phyloP scores from a whole-genome alignment of 2,113 vertebrate genomes.

The Acrocephalus kingi region DNA sequence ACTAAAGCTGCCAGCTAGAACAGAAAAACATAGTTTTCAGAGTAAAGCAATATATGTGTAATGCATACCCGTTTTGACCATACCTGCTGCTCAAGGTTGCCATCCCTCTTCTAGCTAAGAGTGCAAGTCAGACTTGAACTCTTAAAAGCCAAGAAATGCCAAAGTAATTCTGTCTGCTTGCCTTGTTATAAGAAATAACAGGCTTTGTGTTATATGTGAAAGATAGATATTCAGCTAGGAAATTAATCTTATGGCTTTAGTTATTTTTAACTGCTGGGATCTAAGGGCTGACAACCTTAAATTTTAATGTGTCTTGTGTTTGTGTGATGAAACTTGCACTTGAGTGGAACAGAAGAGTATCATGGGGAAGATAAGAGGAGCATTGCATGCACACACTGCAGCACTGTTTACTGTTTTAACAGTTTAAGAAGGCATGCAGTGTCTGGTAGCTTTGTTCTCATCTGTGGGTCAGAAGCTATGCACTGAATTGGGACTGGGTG shows the following conservation, averaged over 20 bases:
- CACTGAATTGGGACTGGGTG: not conserved
- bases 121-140: not conserved
- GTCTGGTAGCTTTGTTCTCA: not conserved
- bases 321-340: not conserved
- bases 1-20: not conserved
- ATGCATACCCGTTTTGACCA: not conserved
- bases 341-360: not conserved
- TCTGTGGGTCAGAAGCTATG: not conserved
- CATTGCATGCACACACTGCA: not conserved
- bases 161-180: not conserved
- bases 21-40: not conserved
- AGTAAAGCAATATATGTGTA: not conserved
- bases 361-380: not conserved
- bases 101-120: not conserved
- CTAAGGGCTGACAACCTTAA: not conserved
- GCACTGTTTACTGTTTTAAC: not conserved
- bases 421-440: not conserved
- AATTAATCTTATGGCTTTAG: not conserved
- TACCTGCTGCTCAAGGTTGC: not conserved
- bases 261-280: not conserved
- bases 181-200: not conserved
- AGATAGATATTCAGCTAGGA: not conserved
- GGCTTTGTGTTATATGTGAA: not conserved
- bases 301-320: not conserved
- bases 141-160: not conserved